Conservation (phyloP, 2,888 invertebrate genomes). For the Andrena haemorrhoa region DNA sequence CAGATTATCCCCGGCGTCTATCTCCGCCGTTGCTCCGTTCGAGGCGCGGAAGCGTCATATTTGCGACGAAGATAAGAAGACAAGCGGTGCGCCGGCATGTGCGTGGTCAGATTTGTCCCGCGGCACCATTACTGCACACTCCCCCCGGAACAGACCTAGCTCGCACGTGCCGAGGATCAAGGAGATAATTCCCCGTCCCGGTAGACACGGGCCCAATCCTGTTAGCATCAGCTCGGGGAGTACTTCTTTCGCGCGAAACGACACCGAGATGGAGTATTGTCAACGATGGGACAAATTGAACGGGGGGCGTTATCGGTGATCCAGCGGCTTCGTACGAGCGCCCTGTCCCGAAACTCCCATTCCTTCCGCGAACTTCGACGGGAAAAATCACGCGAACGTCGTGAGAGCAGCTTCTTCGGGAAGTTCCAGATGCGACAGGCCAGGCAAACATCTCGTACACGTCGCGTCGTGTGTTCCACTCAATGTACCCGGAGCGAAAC, state of each 20-base stretch:
- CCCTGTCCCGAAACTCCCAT: no score
- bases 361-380: no score
- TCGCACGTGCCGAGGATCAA: slow-evolving; percentile 58
- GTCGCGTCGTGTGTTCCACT: slow-evolving; percentile 25
- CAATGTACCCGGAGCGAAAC: slow-evolving; percentile 40
- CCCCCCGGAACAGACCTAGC: slow-evolving; percentile 5
- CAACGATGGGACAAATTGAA: neutral
- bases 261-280: neutral
- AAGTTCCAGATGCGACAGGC: neutral
- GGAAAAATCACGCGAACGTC: neutral
- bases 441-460: neutral
- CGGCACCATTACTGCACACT: slow-evolving; percentile 17
- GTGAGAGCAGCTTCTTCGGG: neutral
- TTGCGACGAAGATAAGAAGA: slow-evolving; percentile 21
- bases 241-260: neutral
- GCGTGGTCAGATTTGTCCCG: slow-evolving; percentile 38
- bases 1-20: slow-evolving; percentile 18
- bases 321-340: no score
- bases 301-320: no score
- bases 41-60: slow-evolving; percentile 16
- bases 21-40: neutral
- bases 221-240: slow-evolving; percentile 19
- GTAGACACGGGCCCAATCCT: slow-evolving; percentile 35
- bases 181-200: slow-evolving; percentile 40
- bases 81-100: neutral